phyloP scores from a whole-genome alignment of 2,113 vertebrate genomes.

The Gavialis gangeticus region DNA sequence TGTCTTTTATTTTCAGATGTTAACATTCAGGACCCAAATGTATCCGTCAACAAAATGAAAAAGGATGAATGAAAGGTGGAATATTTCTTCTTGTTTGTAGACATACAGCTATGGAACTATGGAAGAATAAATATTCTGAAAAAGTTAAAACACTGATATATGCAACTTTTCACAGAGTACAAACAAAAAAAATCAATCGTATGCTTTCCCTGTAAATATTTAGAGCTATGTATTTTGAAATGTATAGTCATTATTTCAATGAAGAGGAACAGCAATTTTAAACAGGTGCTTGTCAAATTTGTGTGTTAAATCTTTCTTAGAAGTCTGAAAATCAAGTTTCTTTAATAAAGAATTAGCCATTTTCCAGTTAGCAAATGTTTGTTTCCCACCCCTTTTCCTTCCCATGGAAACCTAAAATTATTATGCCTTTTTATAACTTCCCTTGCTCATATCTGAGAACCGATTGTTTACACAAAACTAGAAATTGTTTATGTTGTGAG shows the following conservation, averaged over 20 bases:
- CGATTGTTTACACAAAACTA: background rate
- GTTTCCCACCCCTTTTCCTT: too few species aligned
- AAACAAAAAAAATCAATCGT: background rate
- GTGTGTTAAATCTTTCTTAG: background rate
- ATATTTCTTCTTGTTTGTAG: background rate
- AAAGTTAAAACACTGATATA: background rate
- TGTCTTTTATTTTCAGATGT: background rate
- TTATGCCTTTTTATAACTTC: background rate
- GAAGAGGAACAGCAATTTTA: background rate
- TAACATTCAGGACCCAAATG: background rate
- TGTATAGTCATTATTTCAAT: background rate
- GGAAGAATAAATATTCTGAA: background rate
- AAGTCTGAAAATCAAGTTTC: background rate
- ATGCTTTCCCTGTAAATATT: background rate
- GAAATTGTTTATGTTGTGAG: background rate
- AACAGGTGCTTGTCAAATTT: background rate
- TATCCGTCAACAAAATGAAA: background rate
- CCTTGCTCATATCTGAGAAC: background rate
- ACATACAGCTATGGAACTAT: background rate
- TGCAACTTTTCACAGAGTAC: background rate
- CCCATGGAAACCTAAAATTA: background rate
- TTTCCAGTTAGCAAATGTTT: background rate
- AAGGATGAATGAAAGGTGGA: background rate
- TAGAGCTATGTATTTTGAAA: background rate
- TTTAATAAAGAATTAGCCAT: background rate